phyloP scores from a whole-genome alignment of 2,113 vertebrate genomes.

The Raja brachyura region DNA sequence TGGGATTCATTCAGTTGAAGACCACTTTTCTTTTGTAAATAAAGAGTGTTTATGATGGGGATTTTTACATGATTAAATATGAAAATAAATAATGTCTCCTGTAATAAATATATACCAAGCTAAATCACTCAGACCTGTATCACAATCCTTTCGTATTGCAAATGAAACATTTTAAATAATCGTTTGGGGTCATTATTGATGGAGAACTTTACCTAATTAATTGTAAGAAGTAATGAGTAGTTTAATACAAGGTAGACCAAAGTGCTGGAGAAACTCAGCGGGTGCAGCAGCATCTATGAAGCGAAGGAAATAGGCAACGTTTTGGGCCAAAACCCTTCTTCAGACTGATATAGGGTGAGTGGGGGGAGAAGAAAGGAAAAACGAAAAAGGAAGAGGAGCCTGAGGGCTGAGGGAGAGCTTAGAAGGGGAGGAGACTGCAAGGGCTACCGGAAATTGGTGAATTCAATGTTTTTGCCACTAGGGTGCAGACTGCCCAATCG shows the following conservation, averaged over 20 bases:
- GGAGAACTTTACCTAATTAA: conserved; percentile 44
- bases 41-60: not conserved
- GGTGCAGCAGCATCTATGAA: no score
- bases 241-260: not conserved
- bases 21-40: not conserved
- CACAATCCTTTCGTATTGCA: conserved; percentile 44
- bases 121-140: conserved; percentile 40
- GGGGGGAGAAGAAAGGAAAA: no score
- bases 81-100: not conserved
- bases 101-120: conserved; percentile 37
- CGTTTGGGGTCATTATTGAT: conserved; percentile 42
- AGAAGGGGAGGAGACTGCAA: no score
- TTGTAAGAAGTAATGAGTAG: conserved; percentile 19
- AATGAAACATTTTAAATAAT: conserved; percentile 28
- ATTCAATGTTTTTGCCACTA: no score
- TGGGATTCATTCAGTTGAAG: not conserved
- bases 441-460: no score
- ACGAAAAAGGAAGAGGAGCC: no score
- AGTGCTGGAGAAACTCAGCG: no score
- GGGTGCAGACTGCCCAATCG: no score
- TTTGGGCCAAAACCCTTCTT: no score
- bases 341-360: no score
- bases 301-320: no score
- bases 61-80: not conserved
- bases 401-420: no score